These are phyloP conservation scores for Cryptops parisi DNA, from an alignment of 2,888 invertebrate genomes.

Conservation along the genomic window DNA sequence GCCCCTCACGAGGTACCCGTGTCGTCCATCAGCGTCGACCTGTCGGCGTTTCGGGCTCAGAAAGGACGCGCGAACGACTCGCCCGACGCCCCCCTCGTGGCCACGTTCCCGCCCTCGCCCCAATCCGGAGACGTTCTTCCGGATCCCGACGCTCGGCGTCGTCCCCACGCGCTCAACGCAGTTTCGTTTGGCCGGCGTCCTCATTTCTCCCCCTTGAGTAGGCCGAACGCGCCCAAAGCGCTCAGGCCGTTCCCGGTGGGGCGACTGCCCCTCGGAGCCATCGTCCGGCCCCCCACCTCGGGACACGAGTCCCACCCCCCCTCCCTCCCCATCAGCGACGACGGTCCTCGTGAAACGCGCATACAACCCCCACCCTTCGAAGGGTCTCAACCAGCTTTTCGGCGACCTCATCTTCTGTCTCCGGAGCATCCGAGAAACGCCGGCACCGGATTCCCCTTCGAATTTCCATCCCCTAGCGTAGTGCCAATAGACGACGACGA, in stretches of 20 bases:
- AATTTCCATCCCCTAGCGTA: background rate
- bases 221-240: background rate
- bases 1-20: constrained; percentile 9
- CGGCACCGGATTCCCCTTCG: background rate
- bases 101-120: background rate
- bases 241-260: constrained; percentile 6
- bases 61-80: background rate
- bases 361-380: background rate
- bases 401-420: background rate
- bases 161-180: background rate
- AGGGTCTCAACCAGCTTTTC: background rate
- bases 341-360: background rate
- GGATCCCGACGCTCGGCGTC: background rate
- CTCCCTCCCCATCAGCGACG: background rate
- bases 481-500: background rate
- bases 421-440: background rate
- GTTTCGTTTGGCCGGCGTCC: background rate
- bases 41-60: background rate
- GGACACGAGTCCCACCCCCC: background rate
- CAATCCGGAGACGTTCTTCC: background rate
- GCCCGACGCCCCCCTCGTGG: background rate
- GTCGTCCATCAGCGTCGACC: background rate
- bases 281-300: background rate
- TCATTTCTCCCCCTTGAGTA: background rate
- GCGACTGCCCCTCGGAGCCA: no score